Base-by-base conservation (phyloP, 1,140 invertebrate genomes). In the Bombus polaris region DNA sequence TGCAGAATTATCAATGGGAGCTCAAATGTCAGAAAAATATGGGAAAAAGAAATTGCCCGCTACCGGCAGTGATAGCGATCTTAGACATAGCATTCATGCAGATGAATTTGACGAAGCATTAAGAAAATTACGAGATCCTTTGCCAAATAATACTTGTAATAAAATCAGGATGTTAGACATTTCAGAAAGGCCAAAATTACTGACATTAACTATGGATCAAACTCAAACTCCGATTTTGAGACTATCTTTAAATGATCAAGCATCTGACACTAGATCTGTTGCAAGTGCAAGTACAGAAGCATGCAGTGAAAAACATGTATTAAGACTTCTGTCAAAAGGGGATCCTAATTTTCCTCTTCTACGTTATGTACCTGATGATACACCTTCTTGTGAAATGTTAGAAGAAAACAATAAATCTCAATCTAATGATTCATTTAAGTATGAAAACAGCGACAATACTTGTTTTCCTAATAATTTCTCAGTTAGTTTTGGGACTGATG, bases 41-140 rank as follows among this genome's bases (percentile, higher is more conserved):
- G 74, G 73, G 35, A 95, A 94, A 57, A 95, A 94, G 80, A 91
- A 93, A 28, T 57, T 93, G 42, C 75, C 93, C 6, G 79, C 91
- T 9, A 93, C 93, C 76, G 96, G 96, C 22, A 96, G 96, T 88
- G 96, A 96, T 84, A 95, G 96, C 28, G 96, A 96, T 87, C 92
- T 97, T 57, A 93, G 95, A 59, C 93, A 93, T 62, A 92, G 94
- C 18, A 94, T 94, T 70, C 90, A 96, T 10, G 95, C 95, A 53
- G 95, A 96, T 82, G 96, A 96, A 47, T 96, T 97, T 87, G 95
- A 96, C 85, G 94, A 96, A 57, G 95, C 96, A 32, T 90, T 97
- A 57, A 95, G 94, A 84, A 96, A 96, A 90, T 89, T 96, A 47
- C 94, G 95, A 62, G 92, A 95, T 88, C 92, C 93, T 72, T 59